These are phyloP conservation scores for Falcunculus frontatus DNA, from an alignment of 2,113 vertebrate species.

Conservation along the genomic window DNA sequence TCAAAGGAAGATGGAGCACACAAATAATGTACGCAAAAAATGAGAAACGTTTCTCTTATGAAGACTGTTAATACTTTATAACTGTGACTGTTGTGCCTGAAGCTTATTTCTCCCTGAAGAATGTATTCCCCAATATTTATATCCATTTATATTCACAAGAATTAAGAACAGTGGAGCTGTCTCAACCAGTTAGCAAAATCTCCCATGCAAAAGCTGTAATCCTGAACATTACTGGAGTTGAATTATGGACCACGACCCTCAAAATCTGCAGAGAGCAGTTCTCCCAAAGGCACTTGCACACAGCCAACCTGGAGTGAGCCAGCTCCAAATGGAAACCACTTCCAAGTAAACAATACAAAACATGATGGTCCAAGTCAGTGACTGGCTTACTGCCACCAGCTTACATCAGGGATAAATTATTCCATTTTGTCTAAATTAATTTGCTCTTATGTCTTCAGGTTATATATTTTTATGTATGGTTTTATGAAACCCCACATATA, in stretches of 20 bases:
- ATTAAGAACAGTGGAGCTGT: constrained; percentile 4
- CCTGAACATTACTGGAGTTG: background rate
- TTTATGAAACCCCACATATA: background rate
- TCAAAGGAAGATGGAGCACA: background rate
- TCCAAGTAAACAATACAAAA: background rate
- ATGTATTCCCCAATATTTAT: constrained; percentile 3
- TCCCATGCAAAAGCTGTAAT: background rate
- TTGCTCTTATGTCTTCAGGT: background rate
- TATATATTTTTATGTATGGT: background rate
- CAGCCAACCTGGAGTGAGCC: background rate
- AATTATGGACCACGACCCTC: background rate
- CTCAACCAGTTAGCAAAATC: constrained; percentile 10
- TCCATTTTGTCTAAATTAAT: constrained; percentile 25
- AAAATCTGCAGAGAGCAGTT: background rate
- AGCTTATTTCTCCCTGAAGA: constrained; percentile 1
- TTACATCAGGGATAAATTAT: background rate
- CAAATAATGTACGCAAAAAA: background rate
- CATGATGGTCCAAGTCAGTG: background rate
- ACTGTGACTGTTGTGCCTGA: background rate
- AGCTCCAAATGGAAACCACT: background rate
- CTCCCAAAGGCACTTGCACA: background rate
- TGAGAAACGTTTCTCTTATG: background rate
- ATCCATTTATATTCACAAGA: constrained; percentile 1
- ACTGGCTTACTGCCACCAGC: background rate
- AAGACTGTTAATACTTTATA: background rate